A percentile compares a stretch with the other conserved stretches of the same genome.
These are phyloP conservation scores for Calyptommatus sinebrachiatus DNA, from an alignment of 2,113 vertebrate species.

Conservation along the genomic window DNA sequence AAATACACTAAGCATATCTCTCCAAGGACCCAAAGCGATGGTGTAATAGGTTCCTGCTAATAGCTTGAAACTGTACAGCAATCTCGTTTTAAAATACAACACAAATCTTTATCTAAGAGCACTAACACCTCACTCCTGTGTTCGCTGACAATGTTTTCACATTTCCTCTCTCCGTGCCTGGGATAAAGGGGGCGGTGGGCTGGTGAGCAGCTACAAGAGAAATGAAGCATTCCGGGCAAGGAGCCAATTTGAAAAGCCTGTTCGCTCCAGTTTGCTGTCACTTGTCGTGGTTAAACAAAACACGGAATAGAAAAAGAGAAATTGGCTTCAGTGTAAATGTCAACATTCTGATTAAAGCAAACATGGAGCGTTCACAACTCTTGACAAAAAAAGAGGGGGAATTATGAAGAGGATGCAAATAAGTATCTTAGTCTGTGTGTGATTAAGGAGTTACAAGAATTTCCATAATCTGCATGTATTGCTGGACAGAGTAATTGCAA, in stretches of 20 bases:
- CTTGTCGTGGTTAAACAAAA: conserved; percentile 82
- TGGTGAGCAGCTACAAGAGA: conserved; percentile 69
- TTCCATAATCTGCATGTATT: conserved; percentile 66
- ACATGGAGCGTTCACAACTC: conserved; percentile 78
- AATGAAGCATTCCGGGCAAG: conserved; percentile 79
- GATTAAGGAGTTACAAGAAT: conserved; percentile 66
- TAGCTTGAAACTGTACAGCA: conserved; percentile 77
- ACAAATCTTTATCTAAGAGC: conserved; percentile 82
- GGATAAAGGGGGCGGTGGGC: conserved; percentile 44
- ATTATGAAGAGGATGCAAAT: conserved; percentile 81
- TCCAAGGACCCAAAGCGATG: conserved; percentile 68
- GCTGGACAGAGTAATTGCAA: conserved; percentile 21
- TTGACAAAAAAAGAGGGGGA: conserved; percentile 77
- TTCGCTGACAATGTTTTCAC: conserved; percentile 71
- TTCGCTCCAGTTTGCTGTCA: conserved; percentile 82
- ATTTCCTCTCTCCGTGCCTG: conserved; percentile 68
- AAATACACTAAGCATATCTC: conserved; percentile 77
- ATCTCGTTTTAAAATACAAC: conserved; percentile 83
- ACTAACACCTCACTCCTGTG: conserved; percentile 74
- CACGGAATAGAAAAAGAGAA: conserved; percentile 78
- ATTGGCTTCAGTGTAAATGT: conserved; percentile 83
- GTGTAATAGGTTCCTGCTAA: conserved; percentile 76
- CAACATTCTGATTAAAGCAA: conserved; percentile 87
- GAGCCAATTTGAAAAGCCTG: conserved; percentile 82
- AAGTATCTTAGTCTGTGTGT: conserved; percentile 57